Percentiles rank a stretch among this genome's conserved stretches.
Evolutionary conservation across 2,888 invertebrate genomes (phyloP).

Genomic region (Chromoteleia sp.): DNA sequence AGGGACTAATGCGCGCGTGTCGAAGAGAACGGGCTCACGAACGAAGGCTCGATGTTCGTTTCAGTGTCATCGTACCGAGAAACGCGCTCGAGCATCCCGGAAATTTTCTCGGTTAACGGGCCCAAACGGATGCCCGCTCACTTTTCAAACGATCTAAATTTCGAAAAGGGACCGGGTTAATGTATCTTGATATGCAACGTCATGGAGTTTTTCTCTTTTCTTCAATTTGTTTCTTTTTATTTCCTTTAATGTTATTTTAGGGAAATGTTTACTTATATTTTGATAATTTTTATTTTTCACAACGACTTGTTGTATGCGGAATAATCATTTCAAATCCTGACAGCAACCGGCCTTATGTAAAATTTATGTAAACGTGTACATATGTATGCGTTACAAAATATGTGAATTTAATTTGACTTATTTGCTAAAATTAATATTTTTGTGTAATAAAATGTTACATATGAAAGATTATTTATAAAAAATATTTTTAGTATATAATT

Average conservation of each 20-base stretch:
- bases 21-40: slow-evolving; percentile 38
- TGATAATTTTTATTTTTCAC: no score
- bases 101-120: slow-evolving; percentile 33
- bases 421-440: no score
- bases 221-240: not conserved
- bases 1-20: slow-evolving; percentile 67
- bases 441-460: no score
- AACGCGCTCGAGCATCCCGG: slow-evolving; percentile 24
- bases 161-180: not conserved
- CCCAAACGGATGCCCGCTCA: slow-evolving; percentile 11
- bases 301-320: no score
- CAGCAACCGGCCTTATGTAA: no score
- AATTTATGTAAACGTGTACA: no score
- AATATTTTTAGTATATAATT: no score
- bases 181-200: not conserved
- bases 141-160: slow-evolving; percentile 24
- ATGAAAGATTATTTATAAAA: no score
- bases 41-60: slow-evolving; percentile 32
- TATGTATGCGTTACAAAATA: no score
- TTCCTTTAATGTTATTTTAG: not conserved
- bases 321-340: no score
- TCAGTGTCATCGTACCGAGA: slow-evolving; percentile 38
- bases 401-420: no score
- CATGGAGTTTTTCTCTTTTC: not conserved
- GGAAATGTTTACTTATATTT: no score